Evolutionary conservation across 2,113 vertebrate species (phyloP).

Genomic region (Plestiodon gilberti): DNA sequence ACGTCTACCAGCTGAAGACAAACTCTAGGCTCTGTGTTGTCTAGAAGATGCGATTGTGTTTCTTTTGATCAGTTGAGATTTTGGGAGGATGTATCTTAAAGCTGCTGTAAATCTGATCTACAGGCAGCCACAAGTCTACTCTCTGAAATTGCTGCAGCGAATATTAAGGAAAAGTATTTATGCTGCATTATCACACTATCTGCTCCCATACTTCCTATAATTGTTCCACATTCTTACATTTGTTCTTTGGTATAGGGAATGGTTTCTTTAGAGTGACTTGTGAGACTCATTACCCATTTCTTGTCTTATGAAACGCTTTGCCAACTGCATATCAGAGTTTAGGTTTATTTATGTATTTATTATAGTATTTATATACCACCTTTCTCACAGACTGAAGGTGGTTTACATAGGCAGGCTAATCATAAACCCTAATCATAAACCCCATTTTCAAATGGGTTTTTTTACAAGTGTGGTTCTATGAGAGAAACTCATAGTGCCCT

Average conservation of each 20-base stretch:
- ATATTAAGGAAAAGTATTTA: background rate
- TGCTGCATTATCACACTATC: background rate
- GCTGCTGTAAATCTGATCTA: background rate
- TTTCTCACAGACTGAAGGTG: no score
- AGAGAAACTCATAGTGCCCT: no score
- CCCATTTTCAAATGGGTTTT: no score
- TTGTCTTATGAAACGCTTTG: background rate
- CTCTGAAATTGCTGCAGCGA: background rate
- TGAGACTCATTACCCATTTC: background rate
- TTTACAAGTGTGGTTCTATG: no score
- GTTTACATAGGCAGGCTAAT: no score
- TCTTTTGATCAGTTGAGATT: constrained; percentile 6
- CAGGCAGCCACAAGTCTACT: background rate
- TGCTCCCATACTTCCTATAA: background rate
- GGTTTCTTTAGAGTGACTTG: background rate
- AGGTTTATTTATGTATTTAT: no score
- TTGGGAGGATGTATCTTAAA: background rate
- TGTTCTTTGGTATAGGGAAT: background rate
- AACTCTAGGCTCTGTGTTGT: constrained; percentile 3
- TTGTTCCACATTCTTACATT: background rate
- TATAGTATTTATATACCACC: no score
- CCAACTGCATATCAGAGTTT: background rate
- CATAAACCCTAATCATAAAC: no score
- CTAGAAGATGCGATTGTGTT: background rate
- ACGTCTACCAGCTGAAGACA: constrained; percentile 17